Evolutionary conservation across 2,888 invertebrate genomes (phyloP).

Genomic region (Harpalus rubripes): DNA sequence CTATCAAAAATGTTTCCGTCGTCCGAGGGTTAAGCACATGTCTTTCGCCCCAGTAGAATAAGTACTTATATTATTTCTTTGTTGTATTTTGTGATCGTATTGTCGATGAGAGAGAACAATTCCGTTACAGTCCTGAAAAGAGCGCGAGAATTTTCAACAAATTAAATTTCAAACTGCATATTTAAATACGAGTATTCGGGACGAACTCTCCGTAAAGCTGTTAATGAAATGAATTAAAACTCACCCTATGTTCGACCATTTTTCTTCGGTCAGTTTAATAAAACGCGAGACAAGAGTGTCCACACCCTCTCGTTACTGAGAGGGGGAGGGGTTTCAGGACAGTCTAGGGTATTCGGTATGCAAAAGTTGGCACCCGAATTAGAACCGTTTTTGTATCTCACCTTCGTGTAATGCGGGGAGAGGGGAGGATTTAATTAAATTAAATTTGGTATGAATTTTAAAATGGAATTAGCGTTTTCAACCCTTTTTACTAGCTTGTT

Average conservation of each 20-base stretch:
- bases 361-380: constrained; percentile 47
- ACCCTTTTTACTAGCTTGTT: constrained; percentile 52
- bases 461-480: constrained; percentile 57
- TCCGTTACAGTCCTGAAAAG: constrained; percentile 42
- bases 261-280: constrained; percentile 74
- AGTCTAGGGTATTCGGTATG: constrained; percentile 46
- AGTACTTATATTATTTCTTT: too few relatives aligned
- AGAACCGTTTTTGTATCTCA: constrained; percentile 52
- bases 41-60: too few relatives aligned
- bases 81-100: not conserved
- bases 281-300: constrained; percentile 69
- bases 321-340: constrained; percentile 28
- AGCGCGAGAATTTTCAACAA: constrained; percentile 57
- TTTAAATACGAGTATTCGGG: constrained; percentile 57
- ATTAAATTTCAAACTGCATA: constrained; percentile 62
- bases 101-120: constrained; percentile 7
- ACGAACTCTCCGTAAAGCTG: constrained; percentile 57
- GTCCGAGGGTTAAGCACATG: too few relatives aligned
- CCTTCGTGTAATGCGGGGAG: constrained; percentile 29
- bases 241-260: constrained; percentile 70
- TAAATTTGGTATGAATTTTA: constrained; percentile 63
- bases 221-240: constrained; percentile 64
- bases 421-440: constrained; percentile 61
- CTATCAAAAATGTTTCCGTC: too few relatives aligned
- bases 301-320: constrained; percentile 50